A percentile compares a stretch with the other conserved stretches of the same genome.
Evolutionary conservation across 1,140 invertebrate species (phyloP).

Genomic region (Diabrotica undecimpunctata): DNA sequence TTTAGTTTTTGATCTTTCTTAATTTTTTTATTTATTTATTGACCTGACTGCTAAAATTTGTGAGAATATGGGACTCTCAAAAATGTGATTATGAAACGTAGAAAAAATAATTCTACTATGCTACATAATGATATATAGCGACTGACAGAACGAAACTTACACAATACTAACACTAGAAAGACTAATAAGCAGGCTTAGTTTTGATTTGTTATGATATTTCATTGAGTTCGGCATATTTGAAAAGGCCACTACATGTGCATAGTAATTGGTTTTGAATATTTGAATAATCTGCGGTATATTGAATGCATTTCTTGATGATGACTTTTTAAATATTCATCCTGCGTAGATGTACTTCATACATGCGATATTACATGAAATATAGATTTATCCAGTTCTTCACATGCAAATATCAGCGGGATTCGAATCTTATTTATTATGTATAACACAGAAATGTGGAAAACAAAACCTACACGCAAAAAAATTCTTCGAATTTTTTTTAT

Average conservation of each 20-base stretch:
- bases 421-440: slow-evolving; percentile 5
- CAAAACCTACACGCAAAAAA: background rate
- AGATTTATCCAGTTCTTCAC: slow-evolving; percentile 22
- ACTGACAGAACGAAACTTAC: too few species aligned
- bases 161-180: too few species aligned
- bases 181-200: too few species aligned
- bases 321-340: slow-evolving; percentile 29
- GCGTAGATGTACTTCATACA: slow-evolving; percentile 23
- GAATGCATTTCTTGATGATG: slow-evolving; percentile 27
- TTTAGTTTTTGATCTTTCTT: too few species aligned
- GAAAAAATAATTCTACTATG: too few species aligned
- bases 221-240: background rate
- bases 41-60: too few species aligned
- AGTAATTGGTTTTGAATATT: slow-evolving; percentile 22
- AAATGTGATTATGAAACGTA: too few species aligned
- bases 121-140: too few species aligned
- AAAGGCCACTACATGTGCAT: slow-evolving; percentile 15
- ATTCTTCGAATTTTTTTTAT: background rate
- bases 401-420: slow-evolving; percentile 27
- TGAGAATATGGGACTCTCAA: too few species aligned
- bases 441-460: slow-evolving; percentile 1
- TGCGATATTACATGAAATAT: slow-evolving; percentile 32
- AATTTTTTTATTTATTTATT: too few species aligned
- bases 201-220: too few species aligned
- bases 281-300: slow-evolving; percentile 27